These are phyloP conservation scores for Agriopis marginaria DNA, from an alignment of 2,888 invertebrate species.

Conservation along the genomic window DNA sequence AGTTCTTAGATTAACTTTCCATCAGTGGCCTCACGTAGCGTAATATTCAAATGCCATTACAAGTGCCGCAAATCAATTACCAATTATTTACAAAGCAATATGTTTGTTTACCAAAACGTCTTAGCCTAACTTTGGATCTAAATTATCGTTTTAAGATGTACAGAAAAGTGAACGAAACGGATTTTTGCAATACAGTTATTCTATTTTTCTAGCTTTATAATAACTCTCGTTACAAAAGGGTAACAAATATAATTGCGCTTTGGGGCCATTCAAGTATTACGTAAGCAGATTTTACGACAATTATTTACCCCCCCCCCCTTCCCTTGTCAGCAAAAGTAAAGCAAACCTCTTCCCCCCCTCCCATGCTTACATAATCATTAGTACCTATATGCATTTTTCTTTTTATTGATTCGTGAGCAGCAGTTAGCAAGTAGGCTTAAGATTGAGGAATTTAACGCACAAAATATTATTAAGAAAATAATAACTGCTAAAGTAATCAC, in stretches of 20 bases:
- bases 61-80: slow-evolving; percentile 70
- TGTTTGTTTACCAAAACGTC: slow-evolving; percentile 37
- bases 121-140: slow-evolving; percentile 48
- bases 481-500: no score
- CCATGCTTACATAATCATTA: no score
- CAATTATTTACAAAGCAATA: slow-evolving; percentile 72
- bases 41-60: slow-evolving; percentile 66
- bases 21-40: slow-evolving; percentile 63
- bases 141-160: slow-evolving; percentile 30
- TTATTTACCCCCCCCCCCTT: no score
- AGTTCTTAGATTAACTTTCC: slow-evolving; percentile 42
- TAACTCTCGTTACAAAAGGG: slow-evolving; percentile 1
- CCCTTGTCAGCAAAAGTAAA: no score
- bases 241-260: not conserved
- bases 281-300: no score
- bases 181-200: slow-evolving; percentile 5
- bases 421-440: no score
- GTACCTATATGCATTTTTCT: no score
- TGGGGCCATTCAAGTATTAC: no score
- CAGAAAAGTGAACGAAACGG: slow-evolving; percentile 25
- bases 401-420: no score
- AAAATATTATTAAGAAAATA: no score
- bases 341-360: no score
- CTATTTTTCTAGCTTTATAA: not conserved
- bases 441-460: no score